These are phyloP conservation scores for Tenthredo notha DNA, from an alignment of 2,888 invertebrate species.

Conservation along the genomic window DNA sequence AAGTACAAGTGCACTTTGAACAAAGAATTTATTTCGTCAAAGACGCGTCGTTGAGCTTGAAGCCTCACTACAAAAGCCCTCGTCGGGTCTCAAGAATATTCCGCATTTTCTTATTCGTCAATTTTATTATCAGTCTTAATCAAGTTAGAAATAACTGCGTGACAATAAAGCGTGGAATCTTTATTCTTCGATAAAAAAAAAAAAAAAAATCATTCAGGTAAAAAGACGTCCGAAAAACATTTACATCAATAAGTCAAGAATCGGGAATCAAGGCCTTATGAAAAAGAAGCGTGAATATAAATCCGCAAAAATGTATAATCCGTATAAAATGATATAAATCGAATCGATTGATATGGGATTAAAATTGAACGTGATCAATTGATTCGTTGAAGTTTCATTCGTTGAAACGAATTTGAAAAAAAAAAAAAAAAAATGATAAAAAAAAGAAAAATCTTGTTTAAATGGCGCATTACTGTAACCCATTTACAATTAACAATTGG, in stretches of 20 bases:
- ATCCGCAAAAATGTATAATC: background rate
- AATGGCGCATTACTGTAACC: slow-evolving; percentile 37
- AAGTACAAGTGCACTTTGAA: slow-evolving; percentile 5
- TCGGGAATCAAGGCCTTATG: background rate
- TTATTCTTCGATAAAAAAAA: too few relatives aligned
- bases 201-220: background rate
- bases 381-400: slow-evolving; percentile 28
- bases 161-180: background rate
- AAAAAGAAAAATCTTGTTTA: background rate
- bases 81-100: background rate
- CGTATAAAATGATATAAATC: background rate
- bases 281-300: background rate
- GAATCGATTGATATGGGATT: background rate
- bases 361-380: background rate
- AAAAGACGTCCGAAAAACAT: background rate
- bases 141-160: background rate
- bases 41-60: slow-evolving; percentile 31
- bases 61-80: slow-evolving; percentile 25
- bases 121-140: slow-evolving; percentile 20
- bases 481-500: slow-evolving; percentile 44
- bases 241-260: background rate
- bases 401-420: slow-evolving; percentile 4
- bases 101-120: slow-evolving; percentile 14
- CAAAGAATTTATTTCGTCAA: slow-evolving; percentile 25
- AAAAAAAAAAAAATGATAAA: too few relatives aligned